A percentile compares a stretch with the other conserved stretches of the same genome.
These are phyloP conservation scores for Oreonectes daqikongensis DNA, from an alignment of 2,797 vertebrate species.

Conservation along the genomic window DNA sequence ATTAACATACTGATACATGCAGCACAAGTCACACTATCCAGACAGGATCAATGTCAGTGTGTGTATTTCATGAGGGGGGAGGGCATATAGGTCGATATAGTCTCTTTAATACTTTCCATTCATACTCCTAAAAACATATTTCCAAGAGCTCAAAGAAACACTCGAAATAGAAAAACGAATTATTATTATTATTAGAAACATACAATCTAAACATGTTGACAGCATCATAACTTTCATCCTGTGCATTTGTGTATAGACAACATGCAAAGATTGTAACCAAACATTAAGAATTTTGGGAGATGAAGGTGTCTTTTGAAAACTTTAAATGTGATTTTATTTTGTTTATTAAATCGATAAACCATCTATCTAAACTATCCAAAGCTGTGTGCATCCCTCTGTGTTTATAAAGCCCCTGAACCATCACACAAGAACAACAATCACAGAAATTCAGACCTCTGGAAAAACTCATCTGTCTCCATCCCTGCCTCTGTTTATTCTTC, in stretches of 20 bases:
- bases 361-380: no score
- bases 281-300: no score
- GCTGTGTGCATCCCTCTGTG: no score
- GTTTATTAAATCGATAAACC: no score
- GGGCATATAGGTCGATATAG: neutral
- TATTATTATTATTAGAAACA: no score
- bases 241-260: no score
- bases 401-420: neutral
- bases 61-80: slow-evolving; percentile 18
- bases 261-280: no score
- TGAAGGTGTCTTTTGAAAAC: no score
- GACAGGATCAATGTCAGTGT: slow-evolving; percentile 36
- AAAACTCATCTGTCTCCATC: slow-evolving; percentile 22
- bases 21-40: slow-evolving; percentile 34
- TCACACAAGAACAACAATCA: neutral
- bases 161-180: neutral
- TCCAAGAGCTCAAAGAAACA: neutral
- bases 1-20: slow-evolving; percentile 53
- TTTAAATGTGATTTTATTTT: no score
- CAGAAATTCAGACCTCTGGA: slow-evolving; percentile 4
- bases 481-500: neutral
- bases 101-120: neutral
- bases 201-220: no score
- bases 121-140: neutral
- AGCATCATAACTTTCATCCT: no score